phyloP scores from a whole-genome alignment of 1,140 invertebrate species.

The Zaprionus vittiger region DNA sequence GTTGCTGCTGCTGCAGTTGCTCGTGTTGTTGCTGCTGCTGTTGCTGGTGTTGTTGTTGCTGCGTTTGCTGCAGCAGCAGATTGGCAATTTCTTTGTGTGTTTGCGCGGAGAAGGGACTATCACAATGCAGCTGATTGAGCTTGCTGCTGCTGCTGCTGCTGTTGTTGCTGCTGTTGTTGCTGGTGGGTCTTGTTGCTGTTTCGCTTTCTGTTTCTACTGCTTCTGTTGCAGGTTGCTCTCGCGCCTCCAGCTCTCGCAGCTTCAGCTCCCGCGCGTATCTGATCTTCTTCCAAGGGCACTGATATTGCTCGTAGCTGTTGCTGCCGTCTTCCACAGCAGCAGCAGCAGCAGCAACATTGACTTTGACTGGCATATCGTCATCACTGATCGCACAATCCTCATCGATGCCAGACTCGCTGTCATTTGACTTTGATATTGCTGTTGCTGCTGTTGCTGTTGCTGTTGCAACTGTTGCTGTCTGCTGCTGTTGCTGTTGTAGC shows the following conservation, averaged over 20 bases:
- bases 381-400: constrained; percentile 71
- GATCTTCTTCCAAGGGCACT: constrained; percentile 84
- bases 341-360: constrained; percentile 20
- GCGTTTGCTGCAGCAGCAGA: constrained; percentile 72
- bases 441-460: constrained; percentile 67
- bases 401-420: constrained; percentile 77
- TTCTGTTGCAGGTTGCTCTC: constrained; percentile 43
- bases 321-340: constrained; percentile 10
- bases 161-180: constrained; percentile 18
- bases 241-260: constrained; percentile 66
- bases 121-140: constrained; percentile 70
- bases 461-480: constrained; percentile 55
- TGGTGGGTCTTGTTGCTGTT: constrained; percentile 31
- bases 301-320: constrained; percentile 74
- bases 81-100: constrained; percentile 82
- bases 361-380: constrained; percentile 52
- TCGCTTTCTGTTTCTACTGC: constrained; percentile 8
- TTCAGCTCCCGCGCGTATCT: constrained; percentile 81
- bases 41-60: constrained; percentile 53
- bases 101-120: constrained; percentile 76
- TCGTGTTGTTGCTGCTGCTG: constrained; percentile 52
- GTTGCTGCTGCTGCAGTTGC: constrained; percentile 57
- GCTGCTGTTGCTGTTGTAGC: constrained; percentile 55
- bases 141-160: constrained; percentile 61
- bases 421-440: constrained; percentile 67